phyloP scores from a whole-genome alignment of 1,140 invertebrate species.

The Bombus vancouverensis region DNA sequence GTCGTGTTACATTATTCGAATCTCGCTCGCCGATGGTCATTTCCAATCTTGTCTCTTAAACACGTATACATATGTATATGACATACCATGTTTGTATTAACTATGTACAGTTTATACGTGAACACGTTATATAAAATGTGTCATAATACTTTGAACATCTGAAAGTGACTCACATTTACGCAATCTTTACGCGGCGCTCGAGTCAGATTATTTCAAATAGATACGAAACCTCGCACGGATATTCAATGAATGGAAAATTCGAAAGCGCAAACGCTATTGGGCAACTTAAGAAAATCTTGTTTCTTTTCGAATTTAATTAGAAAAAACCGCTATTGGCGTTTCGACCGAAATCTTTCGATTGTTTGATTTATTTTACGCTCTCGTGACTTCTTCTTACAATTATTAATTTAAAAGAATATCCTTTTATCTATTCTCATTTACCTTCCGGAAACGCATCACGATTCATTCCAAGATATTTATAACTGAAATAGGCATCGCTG shows the following conservation, averaged over 20 bases:
- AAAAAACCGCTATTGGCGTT: background rate
- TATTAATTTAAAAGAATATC: background rate
- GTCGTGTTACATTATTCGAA: conserved; percentile 25
- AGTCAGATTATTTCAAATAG: conserved; percentile 47
- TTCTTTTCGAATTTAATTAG: background rate
- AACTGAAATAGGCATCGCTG: conserved; percentile 43
- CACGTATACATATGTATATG: background rate
- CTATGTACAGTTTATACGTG: conserved; percentile 16
- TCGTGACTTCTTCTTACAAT: too few relatives aligned
- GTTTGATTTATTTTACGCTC: background rate
- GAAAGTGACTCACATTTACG: conserved; percentile 59
- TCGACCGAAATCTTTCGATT: background rate
- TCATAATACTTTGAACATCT: conserved; percentile 43
- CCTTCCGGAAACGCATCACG: conserved; percentile 30
- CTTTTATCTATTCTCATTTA: conserved; percentile 10
- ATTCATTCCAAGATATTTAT: conserved; percentile 13
- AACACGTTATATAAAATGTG: conserved; percentile 57
- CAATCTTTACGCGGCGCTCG: conserved; percentile 47
- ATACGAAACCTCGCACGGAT: conserved; percentile 26
- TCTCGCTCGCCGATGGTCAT: conserved; percentile 25
- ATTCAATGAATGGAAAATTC: conserved; percentile 45
- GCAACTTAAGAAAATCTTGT: conserved; percentile 7
- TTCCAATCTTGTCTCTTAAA: conserved; percentile 20
- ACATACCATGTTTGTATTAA: background rate
- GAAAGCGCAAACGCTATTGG: conserved; percentile 19